A percentile compares a stretch with the other conserved stretches of the same genome.
phyloP scores from a whole-genome alignment of 1,140 invertebrate species.

The Adoxophyes honmai region DNA sequence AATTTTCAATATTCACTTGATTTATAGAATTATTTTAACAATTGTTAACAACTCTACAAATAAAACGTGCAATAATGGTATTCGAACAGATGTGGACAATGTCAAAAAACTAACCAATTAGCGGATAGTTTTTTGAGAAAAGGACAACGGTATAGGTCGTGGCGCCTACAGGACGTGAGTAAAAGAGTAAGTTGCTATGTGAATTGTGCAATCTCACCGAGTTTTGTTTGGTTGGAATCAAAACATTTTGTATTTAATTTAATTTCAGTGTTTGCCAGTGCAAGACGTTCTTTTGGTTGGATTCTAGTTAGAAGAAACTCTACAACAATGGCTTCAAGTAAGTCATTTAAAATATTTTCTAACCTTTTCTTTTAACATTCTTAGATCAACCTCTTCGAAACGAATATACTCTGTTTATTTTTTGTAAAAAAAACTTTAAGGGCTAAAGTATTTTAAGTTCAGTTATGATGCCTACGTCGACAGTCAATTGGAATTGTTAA shows the following conservation, averaged over 20 bases:
- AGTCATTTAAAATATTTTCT: not conserved
- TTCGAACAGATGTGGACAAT: conserved; percentile 4
- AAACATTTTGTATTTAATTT: not conserved
- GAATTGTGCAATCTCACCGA: conserved; percentile 7
- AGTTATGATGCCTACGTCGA: too few species aligned
- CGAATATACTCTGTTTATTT: too few species aligned
- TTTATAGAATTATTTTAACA: too few species aligned
- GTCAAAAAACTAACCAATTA: not conserved
- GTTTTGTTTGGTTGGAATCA: not conserved
- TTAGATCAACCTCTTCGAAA: too few species aligned
- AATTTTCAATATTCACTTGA: too few species aligned
- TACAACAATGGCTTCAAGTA: conserved; percentile 9
- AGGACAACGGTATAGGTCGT: not conserved
- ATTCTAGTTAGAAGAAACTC: not conserved
- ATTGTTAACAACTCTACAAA: too few species aligned
- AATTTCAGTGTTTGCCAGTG: conserved; percentile 8
- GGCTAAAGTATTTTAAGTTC: too few species aligned
- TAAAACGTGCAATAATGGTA: too few species aligned
- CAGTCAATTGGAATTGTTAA: too few species aligned
- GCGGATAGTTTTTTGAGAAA: not conserved
- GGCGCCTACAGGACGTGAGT: not conserved
- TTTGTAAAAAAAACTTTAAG: too few species aligned
- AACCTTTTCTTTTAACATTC: not conserved
- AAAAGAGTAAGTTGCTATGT: conserved; percentile 3
- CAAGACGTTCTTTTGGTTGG: conserved; percentile 8